Percentiles rank a stretch among this genome's conserved stretches.
phyloP scores from a whole-genome alignment of 2,113 vertebrate genomes.

The Gnathonemus longibarbis region DNA sequence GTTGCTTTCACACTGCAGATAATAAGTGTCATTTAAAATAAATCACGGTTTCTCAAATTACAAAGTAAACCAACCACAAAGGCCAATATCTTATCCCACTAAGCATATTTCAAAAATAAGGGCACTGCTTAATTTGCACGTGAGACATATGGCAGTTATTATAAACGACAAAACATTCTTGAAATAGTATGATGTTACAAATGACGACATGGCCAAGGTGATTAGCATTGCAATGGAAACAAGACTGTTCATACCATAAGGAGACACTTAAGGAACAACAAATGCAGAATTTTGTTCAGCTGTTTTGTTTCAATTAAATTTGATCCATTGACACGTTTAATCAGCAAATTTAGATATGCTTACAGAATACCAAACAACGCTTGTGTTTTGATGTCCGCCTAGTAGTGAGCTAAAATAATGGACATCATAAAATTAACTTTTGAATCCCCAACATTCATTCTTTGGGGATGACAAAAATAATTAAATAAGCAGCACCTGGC shows the following conservation, averaged over 20 bases:
- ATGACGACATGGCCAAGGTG: neutral
- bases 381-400: neutral
- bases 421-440: neutral
- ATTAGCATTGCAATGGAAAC: neutral
- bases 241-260: neutral
- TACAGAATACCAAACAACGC: neutral
- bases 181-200: neutral
- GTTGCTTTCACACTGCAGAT: neutral
- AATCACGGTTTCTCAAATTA: neutral
- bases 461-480: neutral
- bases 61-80: neutral
- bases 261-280: neutral
- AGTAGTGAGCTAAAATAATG: neutral
- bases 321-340: neutral
- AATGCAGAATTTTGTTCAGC: neutral
- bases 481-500: neutral
- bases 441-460: neutral
- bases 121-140: neutral
- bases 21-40: neutral
- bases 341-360: neutral
- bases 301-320: neutral
- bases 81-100: neutral
- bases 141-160: neutral
- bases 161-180: neutral
- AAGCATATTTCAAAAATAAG: neutral